Percentiles rank a stretch among this genome's conserved stretches.
These are phyloP conservation scores for Aleiodes leptofemur DNA, from an alignment of 2,888 invertebrate genomes.

Conservation along the genomic window DNA sequence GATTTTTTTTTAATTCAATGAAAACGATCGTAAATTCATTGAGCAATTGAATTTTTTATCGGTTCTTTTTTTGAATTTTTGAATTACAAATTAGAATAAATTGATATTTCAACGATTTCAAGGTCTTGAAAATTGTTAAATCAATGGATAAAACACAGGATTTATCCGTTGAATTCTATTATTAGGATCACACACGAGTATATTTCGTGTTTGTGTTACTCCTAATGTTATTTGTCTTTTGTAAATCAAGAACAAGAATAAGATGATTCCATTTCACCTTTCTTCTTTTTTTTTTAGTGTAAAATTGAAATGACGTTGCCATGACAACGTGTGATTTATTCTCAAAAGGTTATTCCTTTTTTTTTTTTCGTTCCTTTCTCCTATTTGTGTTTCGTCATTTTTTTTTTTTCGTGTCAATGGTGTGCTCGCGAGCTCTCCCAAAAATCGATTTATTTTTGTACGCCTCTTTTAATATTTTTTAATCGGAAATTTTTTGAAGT, in stretches of 20 bases:
- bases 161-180: slow-evolving; percentile 47
- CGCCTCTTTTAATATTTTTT: background rate
- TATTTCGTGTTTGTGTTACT: slow-evolving; percentile 46
- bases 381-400: slow-evolving; percentile 9
- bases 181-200: slow-evolving; percentile 29
- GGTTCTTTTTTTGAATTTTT: background rate
- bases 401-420: slow-evolving; percentile 29
- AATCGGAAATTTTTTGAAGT: background rate
- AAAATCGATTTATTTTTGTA: slow-evolving; percentile 2
- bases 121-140: slow-evolving; percentile 53
- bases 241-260: slow-evolving; percentile 24
- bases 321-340: slow-evolving; percentile 48
- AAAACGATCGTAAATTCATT: background rate
- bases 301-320: slow-evolving; percentile 51
- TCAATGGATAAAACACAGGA: slow-evolving; percentile 51
- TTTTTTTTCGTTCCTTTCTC: background rate
- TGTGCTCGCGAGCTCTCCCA: slow-evolving; percentile 6
- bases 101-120: slow-evolving; percentile 42
- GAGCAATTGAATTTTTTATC: background rate
- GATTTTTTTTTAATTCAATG: background rate
- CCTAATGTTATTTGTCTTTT: slow-evolving; percentile 44
- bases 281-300: slow-evolving; percentile 3
- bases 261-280: slow-evolving; percentile 15
- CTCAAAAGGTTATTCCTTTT: slow-evolving; percentile 37
- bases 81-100: background rate